These are phyloP conservation scores for Eretmodus cyanostictus DNA, from an alignment of 2,113 vertebrate genomes.

Conservation along the genomic window DNA sequence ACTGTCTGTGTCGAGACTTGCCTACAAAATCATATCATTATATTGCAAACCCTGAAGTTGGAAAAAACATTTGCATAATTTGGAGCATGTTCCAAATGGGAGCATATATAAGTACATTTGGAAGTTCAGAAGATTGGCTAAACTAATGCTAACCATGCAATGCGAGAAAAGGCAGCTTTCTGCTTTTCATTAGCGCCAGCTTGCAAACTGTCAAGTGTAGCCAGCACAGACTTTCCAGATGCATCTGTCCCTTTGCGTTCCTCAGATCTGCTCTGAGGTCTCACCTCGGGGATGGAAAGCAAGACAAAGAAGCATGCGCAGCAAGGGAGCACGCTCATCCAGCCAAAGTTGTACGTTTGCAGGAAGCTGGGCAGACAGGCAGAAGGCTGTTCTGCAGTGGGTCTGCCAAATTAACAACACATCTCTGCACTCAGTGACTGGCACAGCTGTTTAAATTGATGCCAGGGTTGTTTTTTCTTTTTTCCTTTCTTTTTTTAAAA, in stretches of 20 bases:
- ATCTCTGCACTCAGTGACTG: not conserved
- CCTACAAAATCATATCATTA: not conserved
- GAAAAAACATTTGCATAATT: not conserved
- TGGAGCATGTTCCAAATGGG: not conserved
- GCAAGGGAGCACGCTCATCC: not conserved
- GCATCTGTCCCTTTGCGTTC: slow-evolving; percentile 25
- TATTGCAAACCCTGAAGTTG: not conserved
- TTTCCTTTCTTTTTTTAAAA: not conserved
- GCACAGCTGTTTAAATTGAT: not conserved
- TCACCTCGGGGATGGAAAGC: slow-evolving; percentile 39
- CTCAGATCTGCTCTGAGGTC: slow-evolving; percentile 12
- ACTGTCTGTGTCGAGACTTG: not conserved
- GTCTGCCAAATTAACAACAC: slow-evolving; percentile 38
- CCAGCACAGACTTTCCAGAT: slow-evolving; percentile 16
- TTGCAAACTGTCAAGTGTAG: slow-evolving; percentile 4
- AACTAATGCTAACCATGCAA: slow-evolving; percentile 13
- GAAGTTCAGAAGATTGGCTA: not conserved
- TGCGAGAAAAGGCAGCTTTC: not conserved
- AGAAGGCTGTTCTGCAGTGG: slow-evolving; percentile 14
- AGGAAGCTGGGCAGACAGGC: slow-evolving; percentile 38
- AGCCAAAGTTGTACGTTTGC: not conserved
- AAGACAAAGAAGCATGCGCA: slow-evolving; percentile 31
- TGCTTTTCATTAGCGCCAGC: slow-evolving; percentile 45
- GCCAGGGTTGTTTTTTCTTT: not conserved
- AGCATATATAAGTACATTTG: not conserved